Base-by-base conservation (phyloP, 2,113 vertebrate species). In the Brachirus orientalis region DNA sequence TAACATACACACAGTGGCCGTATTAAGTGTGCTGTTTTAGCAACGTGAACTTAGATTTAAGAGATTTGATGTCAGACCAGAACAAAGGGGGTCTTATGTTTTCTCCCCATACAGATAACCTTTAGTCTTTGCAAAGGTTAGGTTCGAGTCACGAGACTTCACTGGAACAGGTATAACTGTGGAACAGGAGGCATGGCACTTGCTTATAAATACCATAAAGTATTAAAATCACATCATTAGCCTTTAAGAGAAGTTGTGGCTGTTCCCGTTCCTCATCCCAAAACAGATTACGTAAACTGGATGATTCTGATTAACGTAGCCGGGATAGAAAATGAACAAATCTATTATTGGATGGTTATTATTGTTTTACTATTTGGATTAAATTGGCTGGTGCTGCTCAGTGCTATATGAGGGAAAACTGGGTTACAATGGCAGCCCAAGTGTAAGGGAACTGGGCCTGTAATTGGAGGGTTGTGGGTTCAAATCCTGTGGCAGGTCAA, bases 1-100 rank as follows among this genome's bases (percentile, higher is more conserved):
- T 40, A 87, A 86, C 74, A 91, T 28, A 90, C 63, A 90, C 52
- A 86, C 69, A 90, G 69, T 47, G 61, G 63, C 68, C 66, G 28
- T 8, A 67, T 67, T 85, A 61, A 82, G 63, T 75, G 64, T 66
- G 66, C 28, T 37, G 59, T 20, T n/a, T 62, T 19, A 57, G 19
- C 52, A 60, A 51, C 17, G 28, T 37, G 33, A 82, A 62, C 60
- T 79, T 17, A 36, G 45, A 52, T 57, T 59, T 45, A 46, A 64
- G 60, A 51, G 44, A 16, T 45, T 16, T 45, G 1, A 45, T 2
- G 48, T 80, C 63, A 63, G 45, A 45, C 60, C 20, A 79, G 60
- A 64, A 6, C 55, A 45, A 65, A 51, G 9, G 13, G 36, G 12
- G 61, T 35, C 46, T 44, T 59, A 17, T 4, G 0, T 52, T 64